Base-by-base conservation (phyloP, 2,888 invertebrate species). In the Eupithecia dodoneata region DNA sequence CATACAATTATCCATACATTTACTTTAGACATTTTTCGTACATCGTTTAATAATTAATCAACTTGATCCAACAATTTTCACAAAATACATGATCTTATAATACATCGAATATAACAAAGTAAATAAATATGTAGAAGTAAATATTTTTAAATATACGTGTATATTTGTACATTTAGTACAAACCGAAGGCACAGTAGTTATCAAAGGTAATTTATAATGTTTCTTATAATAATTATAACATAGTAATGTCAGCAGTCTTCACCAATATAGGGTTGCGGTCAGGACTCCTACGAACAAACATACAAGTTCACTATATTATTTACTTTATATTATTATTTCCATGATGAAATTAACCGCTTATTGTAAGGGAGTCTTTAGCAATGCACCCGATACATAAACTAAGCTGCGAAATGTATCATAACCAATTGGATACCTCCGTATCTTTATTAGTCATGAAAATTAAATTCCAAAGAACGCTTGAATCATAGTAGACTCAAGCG, bases 231-330 rank as follows among this genome's bases (percentile, higher is more conserved):
- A 71, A 71, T 67, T 92, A 93, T 92, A 93, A 90, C 81, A 92
- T 77, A 30, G 87, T 92, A 67, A 94, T 92, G 81, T 93, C 90
- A 72, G 88, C 87, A 82, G 89, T 88, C 90, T 90, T 91, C 89
- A 89, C 84, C 83, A 90, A 82, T 83, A 88, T 87, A 81, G 92
- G 85, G 71, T 88, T 86, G 81, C 89, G 91, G 81, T 91, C 92
- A 30, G 94, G 93, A 81, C 93, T 93, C 93, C 93, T 93, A 85
- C 86, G 82, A 86, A 82, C 77, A 80, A 78, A 80, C 30, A 76
- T 76, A 77, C 18, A 74, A 80, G n/a, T 80, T 78, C 69, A 78
- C 71, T 44, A 15, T 5, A 15, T 44, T 44, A 42, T 44, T 44
- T 67, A 44, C 12, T 41, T 30, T 13, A 65, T 13, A 18, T 41